Evolutionary conservation across 1,140 invertebrate genomes (phyloP), one percentile per base, ranked within the genome.

Genomic region (Drosophila sp.): DNA sequence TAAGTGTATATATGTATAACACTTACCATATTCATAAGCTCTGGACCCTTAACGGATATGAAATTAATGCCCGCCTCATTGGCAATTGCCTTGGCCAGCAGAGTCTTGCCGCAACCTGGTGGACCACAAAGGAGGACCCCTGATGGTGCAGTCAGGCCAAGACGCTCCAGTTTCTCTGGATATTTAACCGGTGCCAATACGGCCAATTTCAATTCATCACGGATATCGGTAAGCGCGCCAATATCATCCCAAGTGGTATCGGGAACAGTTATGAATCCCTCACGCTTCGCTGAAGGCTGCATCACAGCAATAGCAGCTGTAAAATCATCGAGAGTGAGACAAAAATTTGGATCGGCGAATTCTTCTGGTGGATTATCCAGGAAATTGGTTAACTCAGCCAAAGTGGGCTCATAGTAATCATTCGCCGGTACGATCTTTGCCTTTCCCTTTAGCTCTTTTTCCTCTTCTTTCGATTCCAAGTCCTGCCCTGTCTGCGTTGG

Each of bases 191-290:
- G 98, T 58, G 96, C 97, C 92, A 99, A 92, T 70, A 99, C 98
- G 47, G 97, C 95, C 90, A 98, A 93, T 92, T 98, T 95, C 23
- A 99, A 93, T 91, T 99, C 97, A 79, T 98, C 95, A 61, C 98
- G 93, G 41, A 99, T 96, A 90, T 97, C 94, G 35, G 95, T 94
- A 7, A 99, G 91, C 1, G 98, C 98, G 1, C 99, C 99, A 80
- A 99, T 95, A 93, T 99, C 98, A 70, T 98, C 95, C 99, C 99
- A 99, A 0, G 97, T 98, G 0, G 98, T 96, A 94, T 99, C 97
- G 8, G 99, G 98, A 23, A 99, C 97, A 5, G 98, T 99, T 3
- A 97, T 97, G 93, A 99, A 99, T 56, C 99, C 99, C 94, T 99
- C 98, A 73, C 98, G 94, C 79, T 98, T 98, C 0, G 97, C 96